A percentile compares a stretch with the other conserved stretches of the same genome.
Evolutionary conservation across 2,888 invertebrate genomes (phyloP).

Genomic region (Eurytoma adleriae): DNA sequence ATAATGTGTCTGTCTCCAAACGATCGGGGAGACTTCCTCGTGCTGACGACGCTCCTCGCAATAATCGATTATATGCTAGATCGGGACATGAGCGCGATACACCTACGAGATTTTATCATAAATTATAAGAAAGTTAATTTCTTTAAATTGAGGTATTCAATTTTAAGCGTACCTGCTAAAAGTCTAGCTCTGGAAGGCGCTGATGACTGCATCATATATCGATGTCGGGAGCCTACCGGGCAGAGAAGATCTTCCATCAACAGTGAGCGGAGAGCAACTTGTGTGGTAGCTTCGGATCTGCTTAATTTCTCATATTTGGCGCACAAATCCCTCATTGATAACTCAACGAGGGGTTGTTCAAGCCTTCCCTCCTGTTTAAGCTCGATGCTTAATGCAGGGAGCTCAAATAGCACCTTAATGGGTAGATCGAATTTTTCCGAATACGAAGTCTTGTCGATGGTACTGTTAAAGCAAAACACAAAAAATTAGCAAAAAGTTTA

Average conservation of each 20-base stretch:
- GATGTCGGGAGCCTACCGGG: conserved; percentile 86
- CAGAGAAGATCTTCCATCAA: conserved; percentile 94
- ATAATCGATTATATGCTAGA: conserved; percentile 74
- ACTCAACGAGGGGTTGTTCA: conserved; percentile 86
- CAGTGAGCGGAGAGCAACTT: conserved; percentile 89
- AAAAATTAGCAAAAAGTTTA: not conserved
- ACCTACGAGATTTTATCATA: conserved; percentile 20
- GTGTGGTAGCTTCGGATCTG: conserved; percentile 84
- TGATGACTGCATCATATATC: conserved; percentile 89
- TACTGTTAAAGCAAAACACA: conserved; percentile 1
- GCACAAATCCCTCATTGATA: conserved; percentile 90
- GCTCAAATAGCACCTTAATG: conserved; percentile 82
- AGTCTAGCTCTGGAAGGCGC: conserved; percentile 69
- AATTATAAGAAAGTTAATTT: not conserved
- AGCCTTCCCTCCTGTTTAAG: conserved; percentile 85
- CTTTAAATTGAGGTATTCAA: not conserved
- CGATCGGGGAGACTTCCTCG: conserved; percentile 72
- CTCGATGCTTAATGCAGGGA: conserved; percentile 86
- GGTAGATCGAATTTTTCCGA: conserved; percentile 70
- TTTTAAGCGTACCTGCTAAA: conserved; percentile 63
- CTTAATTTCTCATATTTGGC: conserved; percentile 85
- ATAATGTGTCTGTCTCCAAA: conserved; percentile 70
- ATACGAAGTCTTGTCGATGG: conserved; percentile 63
- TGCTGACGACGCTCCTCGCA: conserved; percentile 32
- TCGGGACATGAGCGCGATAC: conserved; percentile 89